Percentiles rank a stretch among this genome's conserved stretches.
phyloP scores from a whole-genome alignment of 1,140 invertebrate species.

The Marisa cornuarietis region DNA sequence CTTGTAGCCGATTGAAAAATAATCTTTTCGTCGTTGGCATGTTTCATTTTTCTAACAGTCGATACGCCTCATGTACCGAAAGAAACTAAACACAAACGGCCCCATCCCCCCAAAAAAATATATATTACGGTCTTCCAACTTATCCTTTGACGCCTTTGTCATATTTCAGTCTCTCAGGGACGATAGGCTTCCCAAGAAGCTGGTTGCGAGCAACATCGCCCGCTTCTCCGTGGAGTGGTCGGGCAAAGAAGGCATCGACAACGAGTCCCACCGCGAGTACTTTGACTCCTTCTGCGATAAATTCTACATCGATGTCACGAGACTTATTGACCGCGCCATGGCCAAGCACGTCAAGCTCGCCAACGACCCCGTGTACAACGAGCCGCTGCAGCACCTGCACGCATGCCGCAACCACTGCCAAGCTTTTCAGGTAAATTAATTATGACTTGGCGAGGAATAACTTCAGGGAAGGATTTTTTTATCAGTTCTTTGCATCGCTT shows the following conservation, averaged over 20 bases:
- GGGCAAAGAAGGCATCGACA: constrained; percentile 91
- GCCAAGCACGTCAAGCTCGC: constrained; percentile 69
- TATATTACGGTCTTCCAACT: no score
- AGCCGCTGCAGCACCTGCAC: constrained; percentile 96
- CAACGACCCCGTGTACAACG: constrained; percentile 72
- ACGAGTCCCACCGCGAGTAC: constrained; percentile 90
- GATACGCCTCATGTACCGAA: no score
- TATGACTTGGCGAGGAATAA: no score
- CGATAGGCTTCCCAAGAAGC: constrained; percentile 68
- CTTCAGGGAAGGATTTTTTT: no score
- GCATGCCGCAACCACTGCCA: constrained; percentile 96
- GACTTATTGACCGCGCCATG: constrained; percentile 69
- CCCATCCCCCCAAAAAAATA: no score
- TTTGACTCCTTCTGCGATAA: constrained; percentile 88
- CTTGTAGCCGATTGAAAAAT: no score
- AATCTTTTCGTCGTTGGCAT: no score
- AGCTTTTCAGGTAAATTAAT: constrained; percentile 81
- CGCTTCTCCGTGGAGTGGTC: constrained; percentile 98
- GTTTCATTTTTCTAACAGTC: no score
- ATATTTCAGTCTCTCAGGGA: constrained; percentile 79
- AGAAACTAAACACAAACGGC: no score
- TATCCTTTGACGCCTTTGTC: no score
- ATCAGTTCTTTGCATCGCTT: no score
- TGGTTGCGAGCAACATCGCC: constrained; percentile 54
- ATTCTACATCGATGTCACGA: constrained; percentile 94